Evolutionary conservation across 2,113 vertebrate species (phyloP).

Genomic region (Nesospiza acunhae): DNA sequence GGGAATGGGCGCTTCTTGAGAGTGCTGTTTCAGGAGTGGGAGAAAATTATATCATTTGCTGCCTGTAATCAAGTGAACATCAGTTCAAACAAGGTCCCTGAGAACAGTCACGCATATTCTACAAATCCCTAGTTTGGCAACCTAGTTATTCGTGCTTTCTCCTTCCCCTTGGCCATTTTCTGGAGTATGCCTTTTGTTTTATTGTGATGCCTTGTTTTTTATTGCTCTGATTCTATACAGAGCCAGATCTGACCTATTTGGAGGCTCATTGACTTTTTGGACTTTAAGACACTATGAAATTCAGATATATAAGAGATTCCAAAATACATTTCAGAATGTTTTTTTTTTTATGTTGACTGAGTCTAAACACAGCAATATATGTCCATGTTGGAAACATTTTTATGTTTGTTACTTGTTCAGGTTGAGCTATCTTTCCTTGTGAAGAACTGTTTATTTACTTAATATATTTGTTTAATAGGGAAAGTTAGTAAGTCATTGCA

Average conservation of each 20-base stretch:
- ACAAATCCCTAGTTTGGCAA: neutral
- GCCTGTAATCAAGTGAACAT: neutral
- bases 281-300: neutral
- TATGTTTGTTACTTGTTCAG: neutral
- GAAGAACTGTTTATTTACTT: neutral
- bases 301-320: neutral
- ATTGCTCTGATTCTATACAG: neutral
- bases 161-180: accelerated
- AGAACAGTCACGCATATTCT: accelerated
- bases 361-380: neutral
- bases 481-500: neutral
- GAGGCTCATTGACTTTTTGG: neutral
- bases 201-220: neutral
- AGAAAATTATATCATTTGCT: neutral
- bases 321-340: neutral
- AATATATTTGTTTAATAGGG: neutral
- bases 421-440: accelerated
- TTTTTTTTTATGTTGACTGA: neutral
- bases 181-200: neutral
- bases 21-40: neutral
- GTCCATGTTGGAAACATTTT: neutral
- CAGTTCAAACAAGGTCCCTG: neutral
- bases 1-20: neutral
- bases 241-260: neutral
- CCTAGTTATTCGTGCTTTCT: neutral